These are phyloP conservation scores for Rhinella marina DNA, from an alignment of 2,797 vertebrate genomes.

Conservation along the genomic window DNA sequence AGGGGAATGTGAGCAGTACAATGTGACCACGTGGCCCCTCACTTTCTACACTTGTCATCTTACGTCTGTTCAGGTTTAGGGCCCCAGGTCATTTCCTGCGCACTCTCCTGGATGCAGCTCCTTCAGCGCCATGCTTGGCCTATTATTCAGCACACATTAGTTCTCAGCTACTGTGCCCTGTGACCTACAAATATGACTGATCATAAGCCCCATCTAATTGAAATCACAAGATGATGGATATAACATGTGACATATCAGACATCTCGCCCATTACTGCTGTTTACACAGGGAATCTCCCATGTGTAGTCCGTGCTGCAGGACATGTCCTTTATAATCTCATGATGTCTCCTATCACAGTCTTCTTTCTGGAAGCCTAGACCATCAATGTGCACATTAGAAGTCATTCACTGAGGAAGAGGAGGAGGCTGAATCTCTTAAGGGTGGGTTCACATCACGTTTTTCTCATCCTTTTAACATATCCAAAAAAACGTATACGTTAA, in stretches of 20 bases:
- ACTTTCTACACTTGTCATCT: neutral
- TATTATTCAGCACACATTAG: slow-evolving; percentile 4
- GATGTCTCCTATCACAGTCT: slow-evolving; percentile 3
- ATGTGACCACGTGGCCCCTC: neutral
- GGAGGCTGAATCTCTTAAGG: slow-evolving; percentile 20
- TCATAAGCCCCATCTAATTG: slow-evolving; percentile 24
- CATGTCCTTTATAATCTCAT: slow-evolving; percentile 17
- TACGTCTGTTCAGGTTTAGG: neutral
- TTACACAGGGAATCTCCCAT: slow-evolving; percentile 36
- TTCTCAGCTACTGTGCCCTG: neutral
- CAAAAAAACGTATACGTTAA: no score
- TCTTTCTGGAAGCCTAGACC: neutral
- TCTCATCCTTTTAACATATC: no score
- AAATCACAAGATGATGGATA: slow-evolving; percentile 33
- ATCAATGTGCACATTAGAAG: slow-evolving; percentile 22
- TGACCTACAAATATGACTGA: slow-evolving; percentile 41
- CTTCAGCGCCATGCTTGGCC: neutral
- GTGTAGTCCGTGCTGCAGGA: slow-evolving; percentile 15
- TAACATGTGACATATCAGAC: slow-evolving; percentile 31
- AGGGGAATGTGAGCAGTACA: neutral
- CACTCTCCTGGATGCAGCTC: neutral
- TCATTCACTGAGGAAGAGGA: slow-evolving; percentile 27
- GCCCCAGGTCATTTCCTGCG: neutral
- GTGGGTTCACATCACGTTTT: no score
- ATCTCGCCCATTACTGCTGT: slow-evolving; percentile 36